A percentile compares a stretch with the other conserved stretches of the same genome.
phyloP scores from a whole-genome alignment of 2,113 vertebrate genomes.

The Mesitornis unicolor region DNA sequence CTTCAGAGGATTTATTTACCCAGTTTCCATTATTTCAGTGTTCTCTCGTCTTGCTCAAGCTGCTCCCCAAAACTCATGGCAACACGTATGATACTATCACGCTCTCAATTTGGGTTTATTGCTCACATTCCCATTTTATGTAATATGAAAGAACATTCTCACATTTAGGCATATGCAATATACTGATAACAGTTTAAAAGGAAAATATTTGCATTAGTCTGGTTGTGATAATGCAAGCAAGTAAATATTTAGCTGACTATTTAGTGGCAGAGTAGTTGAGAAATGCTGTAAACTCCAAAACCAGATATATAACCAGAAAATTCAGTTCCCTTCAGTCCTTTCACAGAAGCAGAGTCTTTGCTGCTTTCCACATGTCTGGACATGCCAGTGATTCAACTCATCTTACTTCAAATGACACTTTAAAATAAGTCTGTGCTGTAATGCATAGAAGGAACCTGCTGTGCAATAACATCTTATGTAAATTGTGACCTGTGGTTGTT shows the following conservation, averaged over 20 bases:
- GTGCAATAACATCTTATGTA: slow-evolving; percentile 47
- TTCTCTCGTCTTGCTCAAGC: background rate
- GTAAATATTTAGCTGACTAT: slow-evolving; percentile 56
- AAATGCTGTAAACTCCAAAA: slow-evolving; percentile 41
- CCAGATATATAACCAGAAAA: background rate
- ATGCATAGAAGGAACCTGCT: slow-evolving; percentile 34
- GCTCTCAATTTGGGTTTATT: background rate
- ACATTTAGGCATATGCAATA: background rate
- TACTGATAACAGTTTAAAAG: slow-evolving; percentile 40
- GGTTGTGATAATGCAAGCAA: slow-evolving; percentile 48
- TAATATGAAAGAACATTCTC: background rate
- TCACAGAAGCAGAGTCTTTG: background rate
- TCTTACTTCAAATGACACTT: slow-evolving; percentile 17
- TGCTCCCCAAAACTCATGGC: background rate
- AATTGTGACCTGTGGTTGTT: slow-evolving; percentile 50
- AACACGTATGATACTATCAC: background rate
- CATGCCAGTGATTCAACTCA: background rate
- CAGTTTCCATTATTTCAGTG: background rate
- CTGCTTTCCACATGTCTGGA: background rate
- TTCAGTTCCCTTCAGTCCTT: background rate
- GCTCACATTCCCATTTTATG: background rate
- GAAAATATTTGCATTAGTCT: slow-evolving; percentile 59
- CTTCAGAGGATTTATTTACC: background rate
- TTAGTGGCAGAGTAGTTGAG: slow-evolving; percentile 36
- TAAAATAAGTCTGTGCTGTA: slow-evolving; percentile 21